Base-by-base conservation (phyloP, 2,113 vertebrate genomes). In the Charina bottae region DNA sequence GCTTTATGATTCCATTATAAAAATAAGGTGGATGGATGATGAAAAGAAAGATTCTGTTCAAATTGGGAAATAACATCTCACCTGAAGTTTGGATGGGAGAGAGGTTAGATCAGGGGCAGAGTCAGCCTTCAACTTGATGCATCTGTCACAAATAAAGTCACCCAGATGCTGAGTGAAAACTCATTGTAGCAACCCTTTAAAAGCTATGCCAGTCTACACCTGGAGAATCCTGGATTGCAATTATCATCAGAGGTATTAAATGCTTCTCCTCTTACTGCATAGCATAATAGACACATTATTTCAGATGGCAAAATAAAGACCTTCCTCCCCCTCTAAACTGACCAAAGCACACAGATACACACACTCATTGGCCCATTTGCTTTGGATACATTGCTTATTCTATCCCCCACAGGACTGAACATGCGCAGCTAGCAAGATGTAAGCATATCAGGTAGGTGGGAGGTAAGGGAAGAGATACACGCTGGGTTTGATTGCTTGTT, bases 381-480 rank as follows among this genome's bases (percentile, higher is more conserved):
- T 28, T 90, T 62, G 85, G 86, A 90, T 0, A 0, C 0, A 10
- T 85, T 89, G 3, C 89, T 93, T 93, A 91, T 93, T 91, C 92
- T 93, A 24, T 64, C 92, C 85, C 53, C 87, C 72, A 83, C 26
- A 37, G 0, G 23, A 93, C 53, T 56, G 37, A 93, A 90, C 0
- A 2, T 62, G 12, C 55, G 59, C 90, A 59, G 58, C 92, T 93
- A 49, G 53, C 58, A 23, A 59, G 11, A 85, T 0, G 0, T 58
- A 11, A 2, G 54, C 88, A 8, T 92, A 90, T 0, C 0, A 89
- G 83, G 86, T 78, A 88, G 85, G 83, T 92, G 90, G 42, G 60
- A 85, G 90, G 92, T 54, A 93, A 59, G 92, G 92, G 92, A 90
- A 33, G 85, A 64, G 85, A 68, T 91, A 78, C 58, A 60, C 2